Base-by-base conservation (phyloP, 1,140 invertebrate genomes). In the Caenorhabditis remanei region DNA sequence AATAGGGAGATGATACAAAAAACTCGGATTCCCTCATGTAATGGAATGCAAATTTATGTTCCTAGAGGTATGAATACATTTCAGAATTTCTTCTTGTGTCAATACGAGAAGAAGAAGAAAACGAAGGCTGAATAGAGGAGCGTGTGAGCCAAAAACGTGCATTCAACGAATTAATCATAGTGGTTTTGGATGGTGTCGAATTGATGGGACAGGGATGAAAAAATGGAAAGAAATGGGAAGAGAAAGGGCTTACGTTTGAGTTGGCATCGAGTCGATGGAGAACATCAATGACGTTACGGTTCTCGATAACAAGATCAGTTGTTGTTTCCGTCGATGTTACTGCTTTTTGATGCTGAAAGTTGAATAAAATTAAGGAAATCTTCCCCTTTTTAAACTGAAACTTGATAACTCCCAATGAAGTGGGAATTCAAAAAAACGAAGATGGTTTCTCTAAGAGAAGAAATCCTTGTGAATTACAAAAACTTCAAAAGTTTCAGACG, bases 121-220 rank as follows among this genome's bases (percentile, higher is more conserved):
- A 50, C 24, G 71, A n/a, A 79, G n/a, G 14, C 13, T 2, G 71
- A 43, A 50, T 2, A 32, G 65, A 46, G 71, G 71, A 79, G 71
- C 71, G 71, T 79, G 71, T 50, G 46, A 50, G 71, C 71, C 71
- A 50, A 43, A 79, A 79, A 79, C 71, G 71, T 79, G 71, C 71
- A 79, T n/a, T 79, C 71, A 46, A 79, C 71, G 71, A 79, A 79
- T 79, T 79, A 79, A 79, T 79, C 71, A 79, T 79, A 79, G 43
- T 79, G 71, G 71, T 79, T 79, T 50, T 53, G 71, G 71, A n/a
- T 71, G 46, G 71, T 63, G 61, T 63, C 61, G 61, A 85, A 85
- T 85, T 85, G 84, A 85, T 85, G 84, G 61, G 56, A 43, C 61
- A 85, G 11, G 13, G 43, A 32, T 32, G 32, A 32, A 32, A 21